Evolutionary conservation across 2,797 vertebrate species (phyloP).

Genomic region (Odontamblyopus rebecca): DNA sequence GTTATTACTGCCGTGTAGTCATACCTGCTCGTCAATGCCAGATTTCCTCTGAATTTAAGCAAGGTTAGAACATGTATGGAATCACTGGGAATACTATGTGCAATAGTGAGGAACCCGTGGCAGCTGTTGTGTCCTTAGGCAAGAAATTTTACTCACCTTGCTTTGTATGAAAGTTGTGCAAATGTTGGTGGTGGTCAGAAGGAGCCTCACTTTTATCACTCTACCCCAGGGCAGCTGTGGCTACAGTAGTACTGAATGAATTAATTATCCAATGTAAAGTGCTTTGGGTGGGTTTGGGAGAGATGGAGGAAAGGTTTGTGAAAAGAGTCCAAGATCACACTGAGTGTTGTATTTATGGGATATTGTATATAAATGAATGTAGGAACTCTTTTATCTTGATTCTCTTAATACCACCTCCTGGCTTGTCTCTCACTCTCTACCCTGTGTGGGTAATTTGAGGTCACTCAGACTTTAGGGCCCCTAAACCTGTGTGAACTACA

Average conservation of each 20-base stretch:
- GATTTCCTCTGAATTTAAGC: background rate
- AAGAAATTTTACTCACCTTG: too few species aligned
- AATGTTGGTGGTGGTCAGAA: too few species aligned
- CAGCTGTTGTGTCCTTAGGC: too few species aligned
- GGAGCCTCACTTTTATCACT: too few species aligned
- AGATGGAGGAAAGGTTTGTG: background rate
- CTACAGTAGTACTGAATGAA: too few species aligned
- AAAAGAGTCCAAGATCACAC: background rate
- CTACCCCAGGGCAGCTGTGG: too few species aligned
- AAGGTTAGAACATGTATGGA: background rate
- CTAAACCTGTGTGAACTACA: slow-evolving; percentile 57
- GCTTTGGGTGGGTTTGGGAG: too few species aligned
- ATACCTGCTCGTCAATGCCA: background rate
- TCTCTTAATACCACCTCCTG: background rate
- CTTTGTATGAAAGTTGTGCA: too few species aligned
- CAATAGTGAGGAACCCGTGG: too few species aligned
- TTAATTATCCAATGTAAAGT: too few species aligned
- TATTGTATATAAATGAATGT: background rate
- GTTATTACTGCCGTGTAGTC: background rate
- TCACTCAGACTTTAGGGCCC: slow-evolving; percentile 57
- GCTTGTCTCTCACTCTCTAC: slow-evolving; percentile 33
- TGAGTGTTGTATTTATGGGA: background rate
- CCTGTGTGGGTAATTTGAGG: slow-evolving; percentile 56
- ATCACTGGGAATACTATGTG: too few species aligned
- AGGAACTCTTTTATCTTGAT: background rate